Conservation (phyloP, 2,113 vertebrate genomes). For the Vombatus ursinus region DNA sequence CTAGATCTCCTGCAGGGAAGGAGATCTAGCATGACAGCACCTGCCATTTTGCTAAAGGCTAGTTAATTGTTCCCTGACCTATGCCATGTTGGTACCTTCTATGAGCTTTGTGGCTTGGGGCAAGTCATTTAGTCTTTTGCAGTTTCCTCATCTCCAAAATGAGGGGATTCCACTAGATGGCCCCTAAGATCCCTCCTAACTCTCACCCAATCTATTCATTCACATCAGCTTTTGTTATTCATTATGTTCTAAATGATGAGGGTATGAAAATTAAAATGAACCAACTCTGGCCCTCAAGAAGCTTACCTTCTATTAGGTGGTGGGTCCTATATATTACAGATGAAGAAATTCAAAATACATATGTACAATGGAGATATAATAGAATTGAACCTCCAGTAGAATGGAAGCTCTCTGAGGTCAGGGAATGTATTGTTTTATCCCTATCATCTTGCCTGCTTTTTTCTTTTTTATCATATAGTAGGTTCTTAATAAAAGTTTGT, state of each 20-base stretch:
- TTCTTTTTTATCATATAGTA: not conserved
- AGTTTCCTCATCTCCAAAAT: not conserved
- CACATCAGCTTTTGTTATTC: not conserved
- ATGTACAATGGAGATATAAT: not conserved
- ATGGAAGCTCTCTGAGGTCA: not conserved
- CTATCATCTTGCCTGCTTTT: not conserved
- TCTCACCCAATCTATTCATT: not conserved
- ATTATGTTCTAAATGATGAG: not conserved
- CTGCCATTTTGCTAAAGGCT: not conserved
- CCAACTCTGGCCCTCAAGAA: not conserved
- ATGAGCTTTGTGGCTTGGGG: not conserved
- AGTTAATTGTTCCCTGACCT: not conserved
- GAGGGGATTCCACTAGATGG: not conserved
- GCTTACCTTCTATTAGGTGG: not conserved
- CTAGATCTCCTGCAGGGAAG: not conserved
- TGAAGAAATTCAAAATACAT: not conserved
- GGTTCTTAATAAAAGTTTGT: not conserved
- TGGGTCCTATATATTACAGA: not conserved
- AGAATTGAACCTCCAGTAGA: not conserved
- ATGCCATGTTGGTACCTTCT: not conserved
- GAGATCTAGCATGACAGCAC: not conserved
- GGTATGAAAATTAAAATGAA: not conserved
- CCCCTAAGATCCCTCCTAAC: not conserved
- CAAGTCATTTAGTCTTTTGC: not conserved
- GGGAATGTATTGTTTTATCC: not conserved